These are phyloP conservation scores for Myrmecophaga tridactyla DNA, from an alignment of 2,113 vertebrate species.

Conservation along the genomic window DNA sequence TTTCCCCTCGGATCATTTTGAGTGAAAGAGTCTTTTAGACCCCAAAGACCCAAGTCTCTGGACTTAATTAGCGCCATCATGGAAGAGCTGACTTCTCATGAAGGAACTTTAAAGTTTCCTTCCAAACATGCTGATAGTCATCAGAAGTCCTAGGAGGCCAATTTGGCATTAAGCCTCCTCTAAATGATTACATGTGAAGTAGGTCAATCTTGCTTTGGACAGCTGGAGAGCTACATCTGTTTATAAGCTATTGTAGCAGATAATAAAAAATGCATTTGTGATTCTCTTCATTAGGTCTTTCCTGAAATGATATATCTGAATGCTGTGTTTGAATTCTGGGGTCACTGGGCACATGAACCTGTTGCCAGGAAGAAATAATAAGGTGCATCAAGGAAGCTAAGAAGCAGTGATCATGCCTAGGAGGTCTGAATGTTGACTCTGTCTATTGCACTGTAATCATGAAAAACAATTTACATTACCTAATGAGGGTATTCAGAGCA, in stretches of 20 bases:
- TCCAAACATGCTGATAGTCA: neutral
- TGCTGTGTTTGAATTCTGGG: neutral
- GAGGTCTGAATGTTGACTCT: neutral
- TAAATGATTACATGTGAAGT: slow-evolving; percentile 34
- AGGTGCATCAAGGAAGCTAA: slow-evolving; percentile 46
- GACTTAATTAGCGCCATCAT: neutral
- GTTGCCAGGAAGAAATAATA: slow-evolving; percentile 22
- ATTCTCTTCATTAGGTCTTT: slow-evolving; percentile 7
- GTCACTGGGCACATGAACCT: neutral
- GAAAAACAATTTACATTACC: neutral
- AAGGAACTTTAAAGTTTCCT: neutral
- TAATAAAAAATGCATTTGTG: neutral
- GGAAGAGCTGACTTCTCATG: neutral
- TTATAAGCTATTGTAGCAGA: neutral
- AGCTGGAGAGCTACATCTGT: neutral
- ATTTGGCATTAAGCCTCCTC: slow-evolving; percentile 12
- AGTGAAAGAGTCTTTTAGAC: neutral
- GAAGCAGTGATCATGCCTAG: neutral
- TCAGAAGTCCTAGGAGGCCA: slow-evolving; percentile 4
- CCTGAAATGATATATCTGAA: slow-evolving; percentile 58
- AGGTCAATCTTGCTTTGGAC: slow-evolving; percentile 29
- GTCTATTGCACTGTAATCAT: neutral
- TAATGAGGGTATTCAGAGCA: neutral
- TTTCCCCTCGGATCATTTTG: neutral
- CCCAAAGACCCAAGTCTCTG: neutral